Evolutionary conservation across 2,797 vertebrate species (phyloP), one percentile per base, ranked within the genome.

Genomic region (Cossypha polioptera): DNA sequence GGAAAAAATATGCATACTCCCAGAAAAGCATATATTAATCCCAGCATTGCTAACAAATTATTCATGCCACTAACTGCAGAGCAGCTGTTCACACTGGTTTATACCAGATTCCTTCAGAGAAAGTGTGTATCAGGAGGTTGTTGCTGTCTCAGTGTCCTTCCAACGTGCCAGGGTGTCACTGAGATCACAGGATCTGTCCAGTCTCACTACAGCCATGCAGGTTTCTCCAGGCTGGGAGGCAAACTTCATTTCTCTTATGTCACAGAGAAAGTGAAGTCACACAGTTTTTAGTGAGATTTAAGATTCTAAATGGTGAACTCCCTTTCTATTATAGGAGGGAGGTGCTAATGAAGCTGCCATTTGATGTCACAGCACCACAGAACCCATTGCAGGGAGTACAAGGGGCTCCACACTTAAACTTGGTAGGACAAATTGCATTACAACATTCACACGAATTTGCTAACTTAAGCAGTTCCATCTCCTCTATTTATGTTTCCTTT

Each of bases 151-250:
- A 86, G 19, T 31, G 19, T 20, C 21, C 38, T 40, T 81, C 13
- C 8, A 4, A 51, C 2, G 9, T 33, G 5, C 13, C 50, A 36
- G 15, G 11, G 20, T 5, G 5, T 14, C 2, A 1, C 28, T 62
- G 74, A 79, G 22, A 61, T 65, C 42, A 42, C 50, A 59, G 57
- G 2, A 59, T 55, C 20, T 81, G n/a, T 9, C 45, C 68, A 47
- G 13, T 7, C 57, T 42, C 58, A 35, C 3, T 22, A 13, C 31
- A 53, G 13, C 19, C 50, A 3, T 19, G 29, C n/a, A 68, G 50
- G 17, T 38, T 84, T 74, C 72, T 73, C 13, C 29, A 51, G 6
- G 28, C 35, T 58, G 17, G 9, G 26, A 74, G 15, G 2, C 25
- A 53, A 75, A 54, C 6, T 24, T 51, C 3, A 13, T 36, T 86